Evolutionary conservation across 2,113 vertebrate species (phyloP).

Genomic region (Varanus salvator): DNA sequence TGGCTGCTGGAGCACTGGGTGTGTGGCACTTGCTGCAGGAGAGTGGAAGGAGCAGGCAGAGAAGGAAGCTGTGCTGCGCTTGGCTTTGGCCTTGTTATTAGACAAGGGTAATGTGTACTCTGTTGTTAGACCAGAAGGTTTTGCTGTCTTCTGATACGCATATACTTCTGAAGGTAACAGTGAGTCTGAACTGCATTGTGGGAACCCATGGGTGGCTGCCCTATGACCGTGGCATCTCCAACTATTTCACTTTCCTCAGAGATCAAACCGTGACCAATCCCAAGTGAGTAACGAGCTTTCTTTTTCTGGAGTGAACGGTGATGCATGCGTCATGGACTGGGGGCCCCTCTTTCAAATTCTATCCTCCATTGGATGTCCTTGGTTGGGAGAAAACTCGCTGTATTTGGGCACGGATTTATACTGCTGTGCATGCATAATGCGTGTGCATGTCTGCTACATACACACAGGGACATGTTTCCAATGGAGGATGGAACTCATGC

Average conservation of each 20-base stretch:
- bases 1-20: too few relatives aligned
- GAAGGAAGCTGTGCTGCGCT: neutral
- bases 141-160: constrained; percentile 12
- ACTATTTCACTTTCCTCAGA: constrained; percentile 98
- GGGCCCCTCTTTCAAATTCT: neutral
- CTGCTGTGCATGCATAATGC: neutral
- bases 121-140: neutral
- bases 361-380: too few relatives aligned
- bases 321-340: neutral
- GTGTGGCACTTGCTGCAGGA: neutral
- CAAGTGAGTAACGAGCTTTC: constrained; percentile 84
- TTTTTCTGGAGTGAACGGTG: neutral
- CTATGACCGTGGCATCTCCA: constrained; percentile 96
- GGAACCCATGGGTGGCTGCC: constrained; percentile 96
- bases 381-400: neutral
- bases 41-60: too few relatives aligned
- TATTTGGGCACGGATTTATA: neutral
- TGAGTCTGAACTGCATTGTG: constrained; percentile 89
- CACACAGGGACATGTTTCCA: neutral
- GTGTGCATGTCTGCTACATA: neutral
- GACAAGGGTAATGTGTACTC: neutral
- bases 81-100: neutral
- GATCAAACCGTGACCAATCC: constrained; percentile 93
- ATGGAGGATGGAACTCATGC: too few relatives aligned
- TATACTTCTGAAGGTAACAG: constrained; percentile 82